phyloP scores from a whole-genome alignment of 2,113 vertebrate genomes.

The Tetrax tetrax region DNA sequence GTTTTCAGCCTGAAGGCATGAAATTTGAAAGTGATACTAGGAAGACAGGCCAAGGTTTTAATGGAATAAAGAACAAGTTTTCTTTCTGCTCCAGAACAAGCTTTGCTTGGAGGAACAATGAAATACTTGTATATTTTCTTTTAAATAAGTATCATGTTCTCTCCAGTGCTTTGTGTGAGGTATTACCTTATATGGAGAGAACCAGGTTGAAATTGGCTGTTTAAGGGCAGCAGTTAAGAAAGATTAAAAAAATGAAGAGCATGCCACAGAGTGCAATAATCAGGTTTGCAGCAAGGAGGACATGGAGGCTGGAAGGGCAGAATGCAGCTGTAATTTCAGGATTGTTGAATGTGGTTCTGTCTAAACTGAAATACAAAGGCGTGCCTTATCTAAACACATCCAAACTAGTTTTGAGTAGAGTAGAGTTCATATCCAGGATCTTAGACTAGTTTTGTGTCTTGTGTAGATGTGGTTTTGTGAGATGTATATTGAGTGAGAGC shows the following conservation, averaged over 20 bases:
- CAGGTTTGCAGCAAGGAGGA: neutral
- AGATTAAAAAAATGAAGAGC: neutral
- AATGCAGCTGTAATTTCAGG: neutral
- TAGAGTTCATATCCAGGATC: neutral
- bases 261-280: neutral
- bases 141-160: neutral
- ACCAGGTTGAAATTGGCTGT: neutral
- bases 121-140: constrained; percentile 9
- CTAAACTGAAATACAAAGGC: neutral
- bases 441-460: neutral
- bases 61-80: neutral
- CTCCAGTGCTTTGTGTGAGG: neutral
- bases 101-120: neutral
- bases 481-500: neutral
- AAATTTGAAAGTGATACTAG: neutral
- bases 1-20: constrained; percentile 8
- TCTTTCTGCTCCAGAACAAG: constrained; percentile 2
- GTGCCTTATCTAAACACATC: neutral
- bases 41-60: neutral
- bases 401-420: neutral
- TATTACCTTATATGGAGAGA: neutral
- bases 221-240: neutral
- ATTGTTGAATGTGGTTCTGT: neutral
- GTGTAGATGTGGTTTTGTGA: neutral
- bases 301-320: neutral